Conservation (phyloP, 2,888 invertebrate genomes). For the Spodoptera picta region DNA sequence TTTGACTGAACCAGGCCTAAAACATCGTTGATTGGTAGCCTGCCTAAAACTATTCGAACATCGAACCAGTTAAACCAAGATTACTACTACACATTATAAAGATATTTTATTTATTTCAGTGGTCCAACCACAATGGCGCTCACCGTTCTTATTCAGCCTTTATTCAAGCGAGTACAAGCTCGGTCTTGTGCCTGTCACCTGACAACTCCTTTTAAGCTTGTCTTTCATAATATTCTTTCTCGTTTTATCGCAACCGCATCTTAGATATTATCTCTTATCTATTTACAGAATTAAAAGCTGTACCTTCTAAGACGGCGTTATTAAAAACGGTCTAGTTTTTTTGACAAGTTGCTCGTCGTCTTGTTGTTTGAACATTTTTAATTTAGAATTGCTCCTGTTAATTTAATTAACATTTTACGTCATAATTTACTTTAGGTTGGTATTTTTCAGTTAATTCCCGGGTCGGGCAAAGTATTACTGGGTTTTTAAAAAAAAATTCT, state of each 20-base stretch:
- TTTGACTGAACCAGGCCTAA: no score
- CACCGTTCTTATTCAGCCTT: conserved; percentile 37
- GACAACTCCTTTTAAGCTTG: conserved; percentile 72
- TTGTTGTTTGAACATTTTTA: conserved; percentile 10
- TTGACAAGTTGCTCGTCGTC: not conserved
- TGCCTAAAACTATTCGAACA: no score
- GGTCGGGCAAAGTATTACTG: no score
- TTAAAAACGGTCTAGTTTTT: conserved; percentile 24
- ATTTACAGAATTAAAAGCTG: conserved; percentile 67
- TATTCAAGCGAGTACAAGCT: conserved; percentile 57
- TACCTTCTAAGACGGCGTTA: conserved; percentile 21
- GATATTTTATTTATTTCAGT: not conserved
- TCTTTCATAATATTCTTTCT: conserved; percentile 75
- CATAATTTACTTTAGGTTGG: no score
- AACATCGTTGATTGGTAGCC: no score
- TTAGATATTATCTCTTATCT: conserved; percentile 73
- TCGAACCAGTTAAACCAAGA: no score
- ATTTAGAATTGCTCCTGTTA: no score
- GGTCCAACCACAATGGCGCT: conserved; percentile 1
- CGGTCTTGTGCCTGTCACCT: conserved; percentile 70
- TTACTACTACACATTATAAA: no score
- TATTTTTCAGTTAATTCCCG: no score
- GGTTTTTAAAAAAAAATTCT: no score
- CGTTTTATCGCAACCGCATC: conserved; percentile 62
- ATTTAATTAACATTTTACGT: no score